A percentile compares a stretch with the other conserved stretches of the same genome.
Conservation (phyloP, 2,113 vertebrate genomes). For the Turnix velox region DNA sequence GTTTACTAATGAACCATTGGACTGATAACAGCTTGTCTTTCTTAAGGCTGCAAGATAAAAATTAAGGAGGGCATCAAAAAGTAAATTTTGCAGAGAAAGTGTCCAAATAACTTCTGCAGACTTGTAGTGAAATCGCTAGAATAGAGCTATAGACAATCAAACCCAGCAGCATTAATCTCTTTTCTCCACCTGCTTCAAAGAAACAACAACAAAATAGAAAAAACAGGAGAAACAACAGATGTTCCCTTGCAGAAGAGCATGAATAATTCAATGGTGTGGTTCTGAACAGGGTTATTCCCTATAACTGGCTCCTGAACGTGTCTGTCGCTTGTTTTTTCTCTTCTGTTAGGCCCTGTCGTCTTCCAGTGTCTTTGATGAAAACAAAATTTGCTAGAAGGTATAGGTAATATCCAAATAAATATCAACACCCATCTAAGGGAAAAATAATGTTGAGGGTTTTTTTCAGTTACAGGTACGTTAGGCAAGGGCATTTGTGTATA, state of each 20-base stretch:
- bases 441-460: neutral
- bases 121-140: neutral
- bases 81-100: neutral
- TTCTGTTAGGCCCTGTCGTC: neutral
- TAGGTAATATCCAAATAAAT: neutral
- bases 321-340: neutral
- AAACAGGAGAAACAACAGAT: neutral
- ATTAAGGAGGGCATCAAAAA: neutral
- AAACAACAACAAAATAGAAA: neutral
- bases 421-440: neutral
- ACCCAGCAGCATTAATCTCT: neutral
- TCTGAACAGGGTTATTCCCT: neutral
- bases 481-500: neutral
- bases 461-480: neutral
- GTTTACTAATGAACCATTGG: conserved; percentile 45
- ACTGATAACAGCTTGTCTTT: neutral
- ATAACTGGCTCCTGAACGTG: neutral
- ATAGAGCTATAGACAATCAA: neutral
- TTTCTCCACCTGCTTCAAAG: neutral
- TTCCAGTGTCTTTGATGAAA: neutral
- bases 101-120: conserved; percentile 46
- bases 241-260: neutral
- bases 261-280: neutral
- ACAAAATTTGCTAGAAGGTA: neutral
- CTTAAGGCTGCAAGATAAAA: neutral